A percentile compares a stretch with the other conserved stretches of the same genome.
phyloP scores from a whole-genome alignment of 1,140 invertebrate genomes.

The Oryctes rhinoceros region DNA sequence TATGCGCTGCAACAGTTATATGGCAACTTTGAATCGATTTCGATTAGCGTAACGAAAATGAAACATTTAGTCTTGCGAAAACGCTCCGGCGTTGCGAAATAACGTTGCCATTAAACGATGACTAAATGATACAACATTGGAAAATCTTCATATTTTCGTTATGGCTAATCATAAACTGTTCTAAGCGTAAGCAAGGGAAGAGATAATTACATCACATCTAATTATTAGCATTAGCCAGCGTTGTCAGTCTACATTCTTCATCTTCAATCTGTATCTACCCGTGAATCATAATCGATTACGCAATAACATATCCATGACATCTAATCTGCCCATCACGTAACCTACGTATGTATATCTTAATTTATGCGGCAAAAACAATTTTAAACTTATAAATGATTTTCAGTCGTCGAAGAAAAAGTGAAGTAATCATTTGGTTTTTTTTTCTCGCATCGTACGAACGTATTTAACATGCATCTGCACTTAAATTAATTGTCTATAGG shows the following conservation, averaged over 20 bases:
- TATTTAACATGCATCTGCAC: conserved; percentile 36
- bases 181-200: too few relatives aligned
- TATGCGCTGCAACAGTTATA: neutral
- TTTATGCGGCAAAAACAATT: conserved; percentile 2
- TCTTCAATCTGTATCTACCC: neutral
- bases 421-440: conserved; percentile 31
- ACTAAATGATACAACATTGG: neutral
- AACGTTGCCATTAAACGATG: neutral
- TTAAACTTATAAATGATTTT: neutral
- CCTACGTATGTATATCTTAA: neutral
- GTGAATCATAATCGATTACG: neutral
- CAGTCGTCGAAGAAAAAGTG: neutral
- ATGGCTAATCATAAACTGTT: too few relatives aligned
- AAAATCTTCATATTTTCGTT: too few relatives aligned
- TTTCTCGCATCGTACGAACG: conserved; percentile 25
- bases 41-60: neutral
- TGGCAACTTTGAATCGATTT: neutral
- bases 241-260: too few relatives aligned
- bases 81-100: neutral
- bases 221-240: too few relatives aligned
- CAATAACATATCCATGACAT: neutral
- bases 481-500: conserved; percentile 28
- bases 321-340: neutral
- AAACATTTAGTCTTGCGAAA: neutral
- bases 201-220: too few relatives aligned